Base-by-base conservation (phyloP, 2,797 vertebrate species). In the Melanogrammus aeglefinus region DNA sequence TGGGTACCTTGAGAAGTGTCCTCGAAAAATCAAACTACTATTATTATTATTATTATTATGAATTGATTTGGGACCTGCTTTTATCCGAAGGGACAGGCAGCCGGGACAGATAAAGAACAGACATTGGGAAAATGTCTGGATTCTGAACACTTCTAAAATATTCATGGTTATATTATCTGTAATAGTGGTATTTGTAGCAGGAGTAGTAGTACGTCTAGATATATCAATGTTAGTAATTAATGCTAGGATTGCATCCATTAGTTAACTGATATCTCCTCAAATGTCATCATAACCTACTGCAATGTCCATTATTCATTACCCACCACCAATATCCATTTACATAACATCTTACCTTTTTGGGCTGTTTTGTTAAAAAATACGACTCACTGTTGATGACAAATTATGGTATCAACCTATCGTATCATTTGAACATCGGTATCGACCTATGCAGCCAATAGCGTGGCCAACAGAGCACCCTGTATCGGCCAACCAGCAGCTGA, bases 1-100 rank as follows among this genome's bases (percentile, higher is more conserved):
- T 63, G 51, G 51, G 51, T 63, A 63, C 51, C 21, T 63, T 24
- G 21, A 63, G 8, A 63, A n/a, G 57, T 57, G 0, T 57, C 51
- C 1, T 21, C 51, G 6, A 57, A 21, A 57, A 57, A 57, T 57
- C 47, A 6, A n/a, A 21, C 16, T 57, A n/a, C 21, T 21, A n/a
- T 57, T 57, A 57, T 57, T 57, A n/a, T 57, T 57, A 57, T 57
- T 57, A 57, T 57, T 57, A 57, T 57, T 63, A 24, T 63, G 57
- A 63, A 63, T 21, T 63, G 57, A 24, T 63, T 63, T 63, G 57
- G 57, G 57, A 63, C 21, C n/a, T 63, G 6, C n/a, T 63, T 63
- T 63, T 24, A 24, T 24, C 57, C 6, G 8, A 63, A 63, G 57
- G 57, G 21, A 18, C 47, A 14, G 5, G 5, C 47, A 18, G 47